Conservation (phyloP, 2,113 vertebrate genomes). For the Calyptomena viridis region DNA sequence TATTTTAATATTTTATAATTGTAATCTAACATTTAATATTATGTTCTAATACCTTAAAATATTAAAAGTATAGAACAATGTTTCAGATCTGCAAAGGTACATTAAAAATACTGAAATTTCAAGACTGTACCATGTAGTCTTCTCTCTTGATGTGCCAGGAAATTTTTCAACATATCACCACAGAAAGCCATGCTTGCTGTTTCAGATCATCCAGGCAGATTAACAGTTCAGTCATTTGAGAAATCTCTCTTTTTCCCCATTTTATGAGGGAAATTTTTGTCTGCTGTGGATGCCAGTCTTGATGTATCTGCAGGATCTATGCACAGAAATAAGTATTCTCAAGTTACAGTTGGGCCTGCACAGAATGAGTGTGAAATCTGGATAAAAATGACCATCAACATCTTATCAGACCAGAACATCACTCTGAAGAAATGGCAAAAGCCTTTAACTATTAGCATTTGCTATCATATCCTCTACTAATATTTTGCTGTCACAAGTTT, state of each 20-base stretch:
- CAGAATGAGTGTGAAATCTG: not conserved
- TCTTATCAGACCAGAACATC: not conserved
- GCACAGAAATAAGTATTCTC: not conserved
- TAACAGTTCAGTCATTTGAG: not conserved
- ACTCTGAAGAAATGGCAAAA: not conserved
- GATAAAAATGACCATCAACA: not conserved
- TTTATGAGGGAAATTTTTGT: slow-evolving; percentile 22
- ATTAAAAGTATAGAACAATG: not conserved
- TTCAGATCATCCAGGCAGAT: not conserved
- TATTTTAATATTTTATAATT: not conserved
- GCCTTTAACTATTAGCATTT: not conserved
- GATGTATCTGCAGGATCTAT: not conserved
- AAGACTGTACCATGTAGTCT: not conserved
- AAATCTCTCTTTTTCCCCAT: not conserved
- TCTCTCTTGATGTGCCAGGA: not conserved
- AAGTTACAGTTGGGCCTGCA: not conserved
- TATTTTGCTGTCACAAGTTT: not conserved
- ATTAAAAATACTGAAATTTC: not conserved
- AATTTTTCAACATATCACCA: not conserved
- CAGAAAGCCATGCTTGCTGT: not conserved
- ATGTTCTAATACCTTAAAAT: not conserved
- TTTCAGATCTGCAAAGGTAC: not conserved
- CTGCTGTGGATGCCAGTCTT: slow-evolving; percentile 1
- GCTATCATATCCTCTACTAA: not conserved
- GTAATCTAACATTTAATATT: not conserved